These are phyloP conservation scores for Oxyscelio sp. DNA, from an alignment of 2,888 invertebrate species.

Conservation along the genomic window DNA sequence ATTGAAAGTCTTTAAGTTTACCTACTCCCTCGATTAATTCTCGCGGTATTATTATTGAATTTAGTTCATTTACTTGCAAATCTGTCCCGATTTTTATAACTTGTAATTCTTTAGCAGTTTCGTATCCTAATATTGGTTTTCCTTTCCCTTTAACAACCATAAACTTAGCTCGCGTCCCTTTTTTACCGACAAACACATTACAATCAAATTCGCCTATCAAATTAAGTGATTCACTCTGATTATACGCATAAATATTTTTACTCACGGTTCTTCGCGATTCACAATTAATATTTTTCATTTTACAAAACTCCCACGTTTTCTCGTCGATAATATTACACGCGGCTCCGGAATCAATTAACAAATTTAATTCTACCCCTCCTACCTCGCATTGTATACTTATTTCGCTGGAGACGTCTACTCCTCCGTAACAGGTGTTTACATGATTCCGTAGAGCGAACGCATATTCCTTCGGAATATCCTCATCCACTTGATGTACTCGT, in stretches of 20 bases:
- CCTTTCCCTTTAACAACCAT: conserved; percentile 49
- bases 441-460: not conserved
- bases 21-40: conserved; percentile 43
- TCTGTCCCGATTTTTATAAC: conserved; percentile 67
- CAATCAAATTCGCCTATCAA: conserved; percentile 75
- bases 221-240: conserved; percentile 54
- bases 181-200: conserved; percentile 56
- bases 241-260: conserved; percentile 70
- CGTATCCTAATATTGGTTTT: no score
- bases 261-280: not conserved
- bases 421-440: no score
- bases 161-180: conserved; percentile 57
- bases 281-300: conserved; percentile 44
- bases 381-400: not conserved
- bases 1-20: conserved; percentile 79
- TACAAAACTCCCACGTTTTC: conserved; percentile 62
- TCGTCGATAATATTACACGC: conserved; percentile 74
- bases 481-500: not conserved
- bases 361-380: conserved; percentile 69
- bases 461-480: not conserved
- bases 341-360: conserved; percentile 78
- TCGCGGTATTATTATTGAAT: not conserved
- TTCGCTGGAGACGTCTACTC: no score
- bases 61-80: conserved; percentile 26
- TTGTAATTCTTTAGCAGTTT: no score